These are phyloP conservation scores for Sicus ferrugineus DNA, from an alignment of 2,888 invertebrate genomes.

Conservation along the genomic window DNA sequence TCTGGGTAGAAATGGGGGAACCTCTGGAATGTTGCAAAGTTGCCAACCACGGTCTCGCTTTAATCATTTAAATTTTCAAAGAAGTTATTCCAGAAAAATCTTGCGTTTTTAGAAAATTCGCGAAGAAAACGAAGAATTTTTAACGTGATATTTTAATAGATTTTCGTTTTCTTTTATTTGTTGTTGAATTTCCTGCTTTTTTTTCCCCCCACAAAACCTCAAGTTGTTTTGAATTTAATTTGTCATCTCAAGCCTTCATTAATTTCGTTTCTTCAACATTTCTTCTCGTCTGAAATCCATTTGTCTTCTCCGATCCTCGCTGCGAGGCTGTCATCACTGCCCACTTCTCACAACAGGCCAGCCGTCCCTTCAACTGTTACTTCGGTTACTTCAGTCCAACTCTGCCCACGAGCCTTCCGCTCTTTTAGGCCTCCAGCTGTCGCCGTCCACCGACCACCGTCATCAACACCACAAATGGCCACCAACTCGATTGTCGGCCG, in stretches of 20 bases:
- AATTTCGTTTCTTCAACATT: neutral
- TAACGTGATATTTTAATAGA: neutral
- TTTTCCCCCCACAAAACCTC: neutral
- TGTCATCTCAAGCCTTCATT: neutral
- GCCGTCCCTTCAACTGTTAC: no score
- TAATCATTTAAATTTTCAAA: no score
- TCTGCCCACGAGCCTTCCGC: no score
- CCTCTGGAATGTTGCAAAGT: no score
- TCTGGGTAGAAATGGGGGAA: no score
- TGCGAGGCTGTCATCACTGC: neutral
- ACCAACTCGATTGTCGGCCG: neutral
- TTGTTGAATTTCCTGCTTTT: neutral
- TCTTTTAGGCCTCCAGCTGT: neutral
- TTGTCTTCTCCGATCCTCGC: neutral
- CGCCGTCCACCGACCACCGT: neutral
- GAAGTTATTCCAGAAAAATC: no score
- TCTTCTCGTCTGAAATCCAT: conserved; percentile 7
- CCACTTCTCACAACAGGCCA: no score
- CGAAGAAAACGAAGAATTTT: no score
- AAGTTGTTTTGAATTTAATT: neutral
- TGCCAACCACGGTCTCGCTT: no score
- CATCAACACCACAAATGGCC: no score
- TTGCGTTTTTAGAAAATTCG: no score
- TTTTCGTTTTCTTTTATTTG: neutral
- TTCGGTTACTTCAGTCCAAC: no score